Conservation (phyloP, 2,113 vertebrate genomes). For the Sylvilagus bachmani region DNA sequence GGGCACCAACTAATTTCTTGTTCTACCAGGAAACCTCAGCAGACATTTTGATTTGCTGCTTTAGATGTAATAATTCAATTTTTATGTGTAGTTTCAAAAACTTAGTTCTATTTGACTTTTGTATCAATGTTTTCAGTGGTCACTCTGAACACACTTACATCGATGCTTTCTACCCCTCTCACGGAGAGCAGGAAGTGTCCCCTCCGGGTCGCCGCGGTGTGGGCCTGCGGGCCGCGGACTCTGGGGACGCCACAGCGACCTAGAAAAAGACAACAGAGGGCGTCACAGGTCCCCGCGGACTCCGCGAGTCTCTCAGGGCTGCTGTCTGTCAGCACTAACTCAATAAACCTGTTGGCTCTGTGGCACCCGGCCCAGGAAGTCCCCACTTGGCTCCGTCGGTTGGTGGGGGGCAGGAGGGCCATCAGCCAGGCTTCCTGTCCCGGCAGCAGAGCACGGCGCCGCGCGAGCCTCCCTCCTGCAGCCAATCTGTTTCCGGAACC, state of each 20-base stretch:
- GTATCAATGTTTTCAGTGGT: constrained; percentile 87
- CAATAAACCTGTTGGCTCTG: constrained; percentile 82
- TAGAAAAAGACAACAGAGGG: neutral
- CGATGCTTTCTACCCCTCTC: constrained; percentile 77
- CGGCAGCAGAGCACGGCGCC: neutral
- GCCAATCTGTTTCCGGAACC: neutral
- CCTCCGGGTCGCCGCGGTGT: neutral
- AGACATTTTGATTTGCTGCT: constrained; percentile 92
- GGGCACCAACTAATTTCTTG: constrained; percentile 89
- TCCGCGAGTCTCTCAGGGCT: constrained; percentile 78
- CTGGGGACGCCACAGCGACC: constrained; percentile 63
- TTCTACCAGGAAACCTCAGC: constrained; percentile 90
- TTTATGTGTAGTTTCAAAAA: constrained; percentile 89
- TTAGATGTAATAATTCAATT: constrained; percentile 89
- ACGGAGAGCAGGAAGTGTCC: constrained; percentile 66
- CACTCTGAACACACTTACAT: constrained; percentile 88
- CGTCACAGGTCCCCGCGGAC: constrained; percentile 77
- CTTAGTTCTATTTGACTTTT: constrained; percentile 88
- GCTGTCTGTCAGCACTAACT: constrained; percentile 80
- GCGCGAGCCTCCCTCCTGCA: too few species aligned
- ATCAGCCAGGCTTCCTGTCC: neutral
- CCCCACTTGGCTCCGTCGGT: constrained; percentile 35
- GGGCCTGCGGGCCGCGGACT: too few species aligned
- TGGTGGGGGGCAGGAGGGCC: neutral
- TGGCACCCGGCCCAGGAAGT: constrained; percentile 74